Evolutionary conservation across 2,113 vertebrate species (phyloP).

Genomic region (Scomber colias): DNA sequence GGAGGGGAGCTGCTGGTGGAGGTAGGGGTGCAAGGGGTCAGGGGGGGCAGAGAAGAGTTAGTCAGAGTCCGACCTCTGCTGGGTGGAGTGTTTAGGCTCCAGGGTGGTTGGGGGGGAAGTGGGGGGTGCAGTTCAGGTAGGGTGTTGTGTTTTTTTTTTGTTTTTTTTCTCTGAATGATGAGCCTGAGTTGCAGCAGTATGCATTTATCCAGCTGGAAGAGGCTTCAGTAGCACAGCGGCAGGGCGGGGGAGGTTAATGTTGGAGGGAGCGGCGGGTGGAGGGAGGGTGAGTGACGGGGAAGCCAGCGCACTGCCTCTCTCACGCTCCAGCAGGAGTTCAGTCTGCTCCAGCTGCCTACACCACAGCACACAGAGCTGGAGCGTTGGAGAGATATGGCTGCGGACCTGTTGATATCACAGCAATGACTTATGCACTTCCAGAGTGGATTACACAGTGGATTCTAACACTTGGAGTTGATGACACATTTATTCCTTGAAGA

Average conservation of each 20-base stretch:
- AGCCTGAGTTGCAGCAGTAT: constrained; percentile 83
- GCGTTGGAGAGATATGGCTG: constrained; percentile 24
- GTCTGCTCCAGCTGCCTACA: constrained; percentile 73
- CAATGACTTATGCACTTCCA: constrained; percentile 45
- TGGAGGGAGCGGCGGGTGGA: constrained; percentile 26
- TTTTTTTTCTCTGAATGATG: constrained; percentile 67
- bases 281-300: constrained; percentile 66
- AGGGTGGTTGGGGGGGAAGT: not conserved
- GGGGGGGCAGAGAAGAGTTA: constrained; percentile 58
- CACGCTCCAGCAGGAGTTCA: constrained; percentile 79
- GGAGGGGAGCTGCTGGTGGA: constrained; percentile 61
- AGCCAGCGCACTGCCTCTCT: constrained; percentile 77
- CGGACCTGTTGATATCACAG: constrained; percentile 56
- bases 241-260: constrained; percentile 72
- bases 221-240: constrained; percentile 65
- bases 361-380: constrained; percentile 51
- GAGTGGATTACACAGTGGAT: constrained; percentile 38
- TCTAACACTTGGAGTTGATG: constrained; percentile 33
- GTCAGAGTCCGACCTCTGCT: constrained; percentile 73
- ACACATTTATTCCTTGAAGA: constrained; percentile 18
- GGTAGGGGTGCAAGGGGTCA: constrained; percentile 74
- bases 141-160: constrained; percentile 48
- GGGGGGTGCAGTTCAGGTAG: constrained; percentile 71
- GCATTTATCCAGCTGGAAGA: constrained; percentile 83
- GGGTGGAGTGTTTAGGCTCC: constrained; percentile 48